Conservation (phyloP, 2,888 invertebrate species). For the Apocheima hispidaria region DNA sequence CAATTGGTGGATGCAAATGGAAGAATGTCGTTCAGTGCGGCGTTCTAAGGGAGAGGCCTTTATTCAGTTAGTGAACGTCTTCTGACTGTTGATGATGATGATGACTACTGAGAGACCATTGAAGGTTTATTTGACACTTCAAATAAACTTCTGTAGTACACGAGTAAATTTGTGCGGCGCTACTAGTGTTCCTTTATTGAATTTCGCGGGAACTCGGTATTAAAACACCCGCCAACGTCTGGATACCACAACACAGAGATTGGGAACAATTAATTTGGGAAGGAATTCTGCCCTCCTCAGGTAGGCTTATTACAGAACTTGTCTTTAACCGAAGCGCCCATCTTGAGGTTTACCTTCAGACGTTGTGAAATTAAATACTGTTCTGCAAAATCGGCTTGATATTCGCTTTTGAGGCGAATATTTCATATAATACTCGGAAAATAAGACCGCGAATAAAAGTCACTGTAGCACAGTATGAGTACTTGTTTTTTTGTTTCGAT, state of each 20-base stretch:
- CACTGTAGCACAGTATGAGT: too few species aligned
- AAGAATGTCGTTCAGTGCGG: too few species aligned
- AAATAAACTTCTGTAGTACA: background rate
- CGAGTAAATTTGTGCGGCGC: background rate
- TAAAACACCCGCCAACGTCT: conserved; percentile 8
- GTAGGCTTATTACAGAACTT: conserved; percentile 18
- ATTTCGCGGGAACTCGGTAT: background rate
- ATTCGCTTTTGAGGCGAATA: background rate
- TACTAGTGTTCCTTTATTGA: conserved; percentile 1
- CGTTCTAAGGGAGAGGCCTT: too few species aligned
- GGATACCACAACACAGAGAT: conserved; percentile 19
- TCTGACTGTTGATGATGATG: too few species aligned
- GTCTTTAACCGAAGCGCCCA: conserved; percentile 4
- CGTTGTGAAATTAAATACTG: conserved; percentile 12
- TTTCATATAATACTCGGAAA: background rate
- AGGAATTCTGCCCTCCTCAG: conserved; percentile 11
- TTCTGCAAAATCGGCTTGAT: conserved; percentile 1
- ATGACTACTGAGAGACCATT: too few species aligned
- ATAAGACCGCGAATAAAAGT: background rate
- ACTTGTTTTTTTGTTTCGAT: too few species aligned
- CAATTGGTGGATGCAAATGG: too few species aligned
- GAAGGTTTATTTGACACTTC: too few species aligned
- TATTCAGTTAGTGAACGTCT: too few species aligned
- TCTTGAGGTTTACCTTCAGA: conserved; percentile 16
- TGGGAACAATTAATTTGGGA: conserved; percentile 19